Percentiles rank a stretch among this genome's conserved stretches.
Evolutionary conservation across 2,113 vertebrate species (phyloP).

Genomic region (cat (Felis catus)): F.catus_Fca126_mat1.0 CM031426.1:38315501-38316000

Average conservation of each 20-base stretch:
- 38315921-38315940: too few relatives aligned
- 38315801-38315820: background rate
- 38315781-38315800: too few relatives aligned
- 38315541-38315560: background rate
- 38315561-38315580: background rate
- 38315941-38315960: too few relatives aligned
- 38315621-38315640: background rate
- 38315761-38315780: background rate
- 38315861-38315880: background rate
- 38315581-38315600: background rate
- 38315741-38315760: background rate
- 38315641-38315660: background rate
- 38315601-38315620: background rate
- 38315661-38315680: background rate
- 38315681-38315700: background rate
- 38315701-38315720: background rate
- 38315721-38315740: background rate
- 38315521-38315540: background rate
- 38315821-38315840: background rate
- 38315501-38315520: slow-evolving; percentile 6
- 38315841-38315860: background rate
- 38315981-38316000: too few relatives aligned
- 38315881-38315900: background rate
- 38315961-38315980: too few relatives aligned
- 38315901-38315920: too few relatives aligned